Percentiles rank a stretch among this genome's conserved stretches.
These are phyloP conservation scores for Dipodomys spectabilis DNA, from an alignment of 2,113 vertebrate genomes.

Conservation along the genomic window DNA sequence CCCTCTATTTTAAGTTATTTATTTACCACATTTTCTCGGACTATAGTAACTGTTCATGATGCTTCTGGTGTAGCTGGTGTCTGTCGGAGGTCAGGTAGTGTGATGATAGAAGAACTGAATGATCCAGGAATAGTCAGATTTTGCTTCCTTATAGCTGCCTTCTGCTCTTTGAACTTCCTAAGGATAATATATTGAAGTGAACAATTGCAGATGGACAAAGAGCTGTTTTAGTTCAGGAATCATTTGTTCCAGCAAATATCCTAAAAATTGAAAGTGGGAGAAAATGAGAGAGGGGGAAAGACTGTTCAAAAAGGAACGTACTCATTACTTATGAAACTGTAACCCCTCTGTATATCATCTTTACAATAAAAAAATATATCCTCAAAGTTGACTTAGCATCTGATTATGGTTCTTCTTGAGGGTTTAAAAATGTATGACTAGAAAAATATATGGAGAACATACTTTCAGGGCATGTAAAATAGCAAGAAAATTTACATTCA, in stretches of 20 bases:
- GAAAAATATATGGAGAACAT: neutral
- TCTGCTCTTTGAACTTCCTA: neutral
- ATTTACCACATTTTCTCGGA: neutral
- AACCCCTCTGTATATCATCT: no score
- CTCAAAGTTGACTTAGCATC: neutral
- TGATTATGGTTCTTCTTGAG: constrained; percentile 33
- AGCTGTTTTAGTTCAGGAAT: constrained; percentile 27
- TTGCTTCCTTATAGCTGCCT: neutral
- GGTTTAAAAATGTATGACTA: neutral
- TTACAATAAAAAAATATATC: no score
- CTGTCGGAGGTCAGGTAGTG: constrained; percentile 26
- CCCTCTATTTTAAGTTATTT: constrained; percentile 50
- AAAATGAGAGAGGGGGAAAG: no score
- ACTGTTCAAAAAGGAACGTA: no score
- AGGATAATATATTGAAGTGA: neutral
- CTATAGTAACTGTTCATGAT: neutral
- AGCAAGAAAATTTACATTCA: neutral
- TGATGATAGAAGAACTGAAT: neutral
- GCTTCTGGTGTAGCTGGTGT: neutral
- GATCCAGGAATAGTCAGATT: neutral
- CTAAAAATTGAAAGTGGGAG: neutral
- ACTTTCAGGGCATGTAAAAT: neutral
- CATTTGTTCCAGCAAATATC: neutral
- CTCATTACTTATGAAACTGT: no score
- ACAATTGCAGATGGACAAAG: neutral